Evolutionary conservation across 2,113 vertebrate species (phyloP).

Genomic region (Thalassarche chlororhynchos): DNA sequence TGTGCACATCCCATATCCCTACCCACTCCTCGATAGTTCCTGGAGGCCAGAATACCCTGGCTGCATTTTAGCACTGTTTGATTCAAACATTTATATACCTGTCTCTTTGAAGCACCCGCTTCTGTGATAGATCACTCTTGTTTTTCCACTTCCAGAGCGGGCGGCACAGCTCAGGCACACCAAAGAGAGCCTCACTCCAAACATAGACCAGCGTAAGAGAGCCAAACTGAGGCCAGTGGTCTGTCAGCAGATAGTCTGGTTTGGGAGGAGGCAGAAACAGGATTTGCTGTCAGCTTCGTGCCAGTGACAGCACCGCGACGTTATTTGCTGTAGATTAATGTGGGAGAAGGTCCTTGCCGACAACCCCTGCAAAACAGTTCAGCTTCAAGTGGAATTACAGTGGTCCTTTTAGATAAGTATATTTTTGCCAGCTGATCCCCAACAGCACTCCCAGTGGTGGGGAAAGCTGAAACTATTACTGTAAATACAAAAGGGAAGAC

Average conservation of each 20-base stretch:
- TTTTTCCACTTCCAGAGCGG: constrained; percentile 10
- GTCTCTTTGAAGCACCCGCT: not conserved
- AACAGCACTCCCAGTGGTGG: constrained; percentile 58
- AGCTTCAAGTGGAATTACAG: constrained; percentile 42
- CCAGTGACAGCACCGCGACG: not conserved
- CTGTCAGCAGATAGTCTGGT: constrained; percentile 36
- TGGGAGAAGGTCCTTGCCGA: constrained; percentile 48
- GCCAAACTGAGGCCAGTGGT: constrained; percentile 36
- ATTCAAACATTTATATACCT: not conserved
- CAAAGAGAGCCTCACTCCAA: not conserved
- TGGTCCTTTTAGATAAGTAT: constrained; percentile 48
- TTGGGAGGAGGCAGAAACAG: constrained; percentile 13
- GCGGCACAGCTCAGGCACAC: not conserved
- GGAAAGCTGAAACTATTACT: constrained; percentile 67
- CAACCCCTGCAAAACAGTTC: constrained; percentile 48
- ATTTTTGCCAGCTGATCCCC: constrained; percentile 57
- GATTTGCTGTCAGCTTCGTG: constrained; percentile 41
- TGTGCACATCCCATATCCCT: accelerated
- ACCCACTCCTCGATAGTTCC: accelerated
- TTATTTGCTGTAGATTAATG: constrained; percentile 39
- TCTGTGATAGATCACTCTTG: not conserved
- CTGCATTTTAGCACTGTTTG: not conserved
- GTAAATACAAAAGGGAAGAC: constrained; percentile 69
- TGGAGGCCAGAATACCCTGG: not conserved
- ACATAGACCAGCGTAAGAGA: not conserved